Evolutionary conservation across 2,797 vertebrate genomes (phyloP), one percentile per base, ranked within the genome.

Genomic region (Nannoperca obscura): DNA sequence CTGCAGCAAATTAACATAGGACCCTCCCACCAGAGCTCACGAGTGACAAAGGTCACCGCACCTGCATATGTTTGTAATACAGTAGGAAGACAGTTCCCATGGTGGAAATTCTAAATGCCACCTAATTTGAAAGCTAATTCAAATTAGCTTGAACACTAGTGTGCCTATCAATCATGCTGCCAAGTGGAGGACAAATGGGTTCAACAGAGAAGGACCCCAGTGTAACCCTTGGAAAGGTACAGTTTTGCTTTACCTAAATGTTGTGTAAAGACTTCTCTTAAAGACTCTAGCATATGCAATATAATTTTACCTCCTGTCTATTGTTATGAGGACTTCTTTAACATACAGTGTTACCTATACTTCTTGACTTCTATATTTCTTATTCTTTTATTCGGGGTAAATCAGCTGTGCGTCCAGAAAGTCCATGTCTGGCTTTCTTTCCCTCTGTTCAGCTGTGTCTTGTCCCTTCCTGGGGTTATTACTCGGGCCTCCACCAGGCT

Each of bases 381-480:
- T 53, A 17, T 59, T 40, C 1, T 34, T 34, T 34, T 7, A 34
- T 34, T 38, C 36, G 11, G 9, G 10, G 9, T 38, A 38, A 38
- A 10, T 87, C 44, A 83, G 65, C 49, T 80, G 71, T 82, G 66
- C 34, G 47, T 77, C 46, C 66, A 68, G 64, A 54, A 54, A 61
- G 70, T 55, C 66, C 15, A 12, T 54, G 53, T 72, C 57, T n/a
- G 57, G 55, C 55, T 71, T 78, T 76, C 42, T 80, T 49, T 61
- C 55, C 61, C 36, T 78, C 57, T 42, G 42, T 44, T 88, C 79
- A 74, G 79, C 82, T 50, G 65, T 50, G 62, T 74, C 78, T 85
- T 81, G 69, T 83, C 72, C 84, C 78, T 72, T 81, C 62, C 73
- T 30, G 80, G 58, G 80, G 80, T 93, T 93, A 90, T 93, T 91